Conservation (phyloP, 2,888 invertebrate genomes). For the Cerceris ruficornis region DNA sequence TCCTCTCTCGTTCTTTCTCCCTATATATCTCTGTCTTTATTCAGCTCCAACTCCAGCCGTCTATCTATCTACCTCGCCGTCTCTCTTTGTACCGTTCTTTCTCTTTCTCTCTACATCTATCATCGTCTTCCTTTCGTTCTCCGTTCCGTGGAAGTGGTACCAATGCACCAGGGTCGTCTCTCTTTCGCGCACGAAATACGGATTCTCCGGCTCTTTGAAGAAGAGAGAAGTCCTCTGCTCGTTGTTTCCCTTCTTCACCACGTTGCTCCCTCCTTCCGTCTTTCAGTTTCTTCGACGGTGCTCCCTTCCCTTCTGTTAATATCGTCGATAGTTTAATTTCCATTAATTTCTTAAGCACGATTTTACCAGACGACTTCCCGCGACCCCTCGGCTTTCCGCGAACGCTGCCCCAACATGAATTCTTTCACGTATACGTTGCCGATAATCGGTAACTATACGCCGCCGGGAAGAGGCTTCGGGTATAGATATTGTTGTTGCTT, state of each 20-base stretch:
- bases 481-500: neutral
- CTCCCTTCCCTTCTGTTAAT: conserved; percentile 39
- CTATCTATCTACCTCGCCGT: too few relatives aligned
- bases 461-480: neutral
- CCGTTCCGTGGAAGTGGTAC: too few relatives aligned
- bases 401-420: neutral
- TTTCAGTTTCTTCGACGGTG: conserved; percentile 14
- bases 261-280: conserved; percentile 33
- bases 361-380: neutral
- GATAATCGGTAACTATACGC: neutral
- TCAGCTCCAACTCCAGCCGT: too few relatives aligned
- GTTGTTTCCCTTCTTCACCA: conserved; percentile 26
- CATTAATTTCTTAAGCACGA: conserved; percentile 36
- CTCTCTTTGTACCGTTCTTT: too few relatives aligned
- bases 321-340: conserved; percentile 60
- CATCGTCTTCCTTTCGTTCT: too few relatives aligned
- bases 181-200: too few relatives aligned
- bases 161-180: too few relatives aligned
- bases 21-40: too few relatives aligned
- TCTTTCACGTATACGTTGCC: neutral
- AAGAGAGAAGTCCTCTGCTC: neutral
- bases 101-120: too few relatives aligned
- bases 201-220: too few relatives aligned
- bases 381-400: neutral
- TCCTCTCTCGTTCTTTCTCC: conserved; percentile 20